phyloP scores from a whole-genome alignment of 2,797 vertebrate species.

The Steatocranus sp. region DNA sequence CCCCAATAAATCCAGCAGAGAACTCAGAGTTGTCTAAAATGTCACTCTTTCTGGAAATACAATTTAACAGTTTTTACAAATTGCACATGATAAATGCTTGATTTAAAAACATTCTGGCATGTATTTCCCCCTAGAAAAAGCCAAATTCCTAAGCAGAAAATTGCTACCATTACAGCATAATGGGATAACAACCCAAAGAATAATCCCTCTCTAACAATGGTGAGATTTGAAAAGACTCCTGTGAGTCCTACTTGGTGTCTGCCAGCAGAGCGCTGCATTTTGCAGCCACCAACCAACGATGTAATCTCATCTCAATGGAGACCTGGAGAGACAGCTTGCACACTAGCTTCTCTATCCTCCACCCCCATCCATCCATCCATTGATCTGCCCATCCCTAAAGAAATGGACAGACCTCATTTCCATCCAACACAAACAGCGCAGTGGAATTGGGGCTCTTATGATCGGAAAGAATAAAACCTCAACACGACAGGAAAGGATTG shows the following conservation, averaged over 20 bases:
- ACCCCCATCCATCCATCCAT: constrained; percentile 11
- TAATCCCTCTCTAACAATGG: constrained; percentile 74
- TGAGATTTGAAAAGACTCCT: constrained; percentile 69
- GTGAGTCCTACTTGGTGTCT: constrained; percentile 60
- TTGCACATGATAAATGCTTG: constrained; percentile 36
- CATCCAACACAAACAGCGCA: constrained; percentile 30
- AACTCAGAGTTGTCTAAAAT: not conserved
- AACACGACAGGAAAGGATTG: constrained; percentile 15
- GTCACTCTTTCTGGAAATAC: constrained; percentile 5
- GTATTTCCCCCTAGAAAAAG: constrained; percentile 32
- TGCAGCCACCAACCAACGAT: constrained; percentile 62
- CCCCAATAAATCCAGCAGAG: not conserved
- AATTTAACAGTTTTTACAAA: constrained; percentile 37
- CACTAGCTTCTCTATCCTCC: constrained; percentile 8
- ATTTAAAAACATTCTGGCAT: constrained; percentile 51
- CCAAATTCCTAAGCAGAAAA: constrained; percentile 74
- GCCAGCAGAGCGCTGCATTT: constrained; percentile 41
- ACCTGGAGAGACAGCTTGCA: constrained; percentile 29
- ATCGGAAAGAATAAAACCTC: constrained; percentile 41
- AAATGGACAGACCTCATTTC: constrained; percentile 42
- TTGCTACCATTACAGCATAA: constrained; percentile 73
- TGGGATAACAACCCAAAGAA: constrained; percentile 76
- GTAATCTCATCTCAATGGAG: constrained; percentile 67
- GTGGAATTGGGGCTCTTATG: constrained; percentile 17
- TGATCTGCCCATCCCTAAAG: constrained; percentile 34